These are phyloP conservation scores for Riparia riparia DNA, from an alignment of 2,113 vertebrate genomes.

Conservation along the genomic window DNA sequence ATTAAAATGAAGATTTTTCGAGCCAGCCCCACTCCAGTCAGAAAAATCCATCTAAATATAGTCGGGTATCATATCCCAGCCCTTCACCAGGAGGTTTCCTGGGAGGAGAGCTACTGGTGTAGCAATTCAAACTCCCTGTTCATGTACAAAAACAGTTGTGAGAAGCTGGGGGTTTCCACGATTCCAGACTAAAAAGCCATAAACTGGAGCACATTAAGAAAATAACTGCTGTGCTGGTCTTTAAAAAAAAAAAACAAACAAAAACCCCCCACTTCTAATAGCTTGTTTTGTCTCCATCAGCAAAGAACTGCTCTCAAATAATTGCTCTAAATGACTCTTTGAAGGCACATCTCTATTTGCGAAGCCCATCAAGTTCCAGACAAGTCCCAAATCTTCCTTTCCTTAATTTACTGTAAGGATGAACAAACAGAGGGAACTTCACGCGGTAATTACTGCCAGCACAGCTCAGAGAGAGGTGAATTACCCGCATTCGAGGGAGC, in stretches of 20 bases:
- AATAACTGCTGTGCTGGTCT: conserved; percentile 6
- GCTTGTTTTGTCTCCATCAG: conserved; percentile 36
- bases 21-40: background rate
- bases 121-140: background rate
- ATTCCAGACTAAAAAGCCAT: background rate
- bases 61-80: background rate
- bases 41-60: background rate
- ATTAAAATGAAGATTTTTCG: background rate
- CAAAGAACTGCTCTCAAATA: background rate
- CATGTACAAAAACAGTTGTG: background rate
- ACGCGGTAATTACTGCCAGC: background rate
- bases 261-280: background rate
- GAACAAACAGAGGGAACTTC: conserved; percentile 20
- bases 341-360: conserved; percentile 16
- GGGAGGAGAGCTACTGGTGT: background rate
- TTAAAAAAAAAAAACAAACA: no score
- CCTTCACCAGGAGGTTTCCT: background rate
- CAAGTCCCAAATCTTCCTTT: conserved; percentile 5
- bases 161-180: background rate
- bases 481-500: background rate
- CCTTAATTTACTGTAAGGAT: background rate
- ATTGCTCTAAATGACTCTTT: conserved; percentile 45
- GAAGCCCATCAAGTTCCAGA: conserved; percentile 44
- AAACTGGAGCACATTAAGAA: background rate
- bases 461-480: background rate